phyloP scores from a whole-genome alignment of 2,113 vertebrate genomes.

The Gadus macrocephalus region DNA sequence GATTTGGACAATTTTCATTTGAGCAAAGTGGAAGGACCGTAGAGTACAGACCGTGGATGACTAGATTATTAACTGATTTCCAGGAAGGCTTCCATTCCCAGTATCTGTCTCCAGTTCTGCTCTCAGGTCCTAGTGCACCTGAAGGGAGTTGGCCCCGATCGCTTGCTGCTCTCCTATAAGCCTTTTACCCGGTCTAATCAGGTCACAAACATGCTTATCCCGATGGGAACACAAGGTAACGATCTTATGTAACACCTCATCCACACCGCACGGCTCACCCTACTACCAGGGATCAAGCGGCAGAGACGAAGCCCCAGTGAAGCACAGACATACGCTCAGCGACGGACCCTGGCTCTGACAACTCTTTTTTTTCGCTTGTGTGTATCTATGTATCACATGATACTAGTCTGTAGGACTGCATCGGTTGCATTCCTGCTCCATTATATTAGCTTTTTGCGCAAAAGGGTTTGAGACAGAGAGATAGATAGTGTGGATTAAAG shows the following conservation, averaged over 20 bases:
- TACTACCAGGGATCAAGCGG: too few relatives aligned
- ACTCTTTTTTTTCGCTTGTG: too few relatives aligned
- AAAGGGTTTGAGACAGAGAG: conserved; percentile 31
- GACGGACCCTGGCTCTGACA: too few relatives aligned
- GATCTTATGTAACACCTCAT: not conserved
- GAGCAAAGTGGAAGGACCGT: too few relatives aligned
- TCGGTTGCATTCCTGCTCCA: not conserved
- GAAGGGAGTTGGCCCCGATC: too few relatives aligned
- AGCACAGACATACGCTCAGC: not conserved
- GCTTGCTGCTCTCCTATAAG: too few relatives aligned
- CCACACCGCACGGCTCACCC: not conserved
- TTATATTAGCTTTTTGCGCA: conserved; percentile 5
- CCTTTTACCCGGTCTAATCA: not conserved
- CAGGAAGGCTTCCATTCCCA: too few relatives aligned
- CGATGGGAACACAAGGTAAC: conserved; percentile 1
- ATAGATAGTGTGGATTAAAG: conserved; percentile 55
- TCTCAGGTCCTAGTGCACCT: too few relatives aligned
- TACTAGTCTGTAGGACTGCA: not conserved
- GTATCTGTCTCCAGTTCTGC: too few relatives aligned
- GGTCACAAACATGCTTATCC: not conserved
- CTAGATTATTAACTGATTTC: too few relatives aligned
- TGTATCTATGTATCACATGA: not conserved
- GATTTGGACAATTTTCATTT: not conserved
- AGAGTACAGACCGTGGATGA: too few relatives aligned
- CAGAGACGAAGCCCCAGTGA: not conserved